Evolutionary conservation across 30 jellyfish, hydroid and myxozoan species (phyloP), one percentile per base, ranked within the genome.

Genomic region (Euphysa ruthae): DNA sequence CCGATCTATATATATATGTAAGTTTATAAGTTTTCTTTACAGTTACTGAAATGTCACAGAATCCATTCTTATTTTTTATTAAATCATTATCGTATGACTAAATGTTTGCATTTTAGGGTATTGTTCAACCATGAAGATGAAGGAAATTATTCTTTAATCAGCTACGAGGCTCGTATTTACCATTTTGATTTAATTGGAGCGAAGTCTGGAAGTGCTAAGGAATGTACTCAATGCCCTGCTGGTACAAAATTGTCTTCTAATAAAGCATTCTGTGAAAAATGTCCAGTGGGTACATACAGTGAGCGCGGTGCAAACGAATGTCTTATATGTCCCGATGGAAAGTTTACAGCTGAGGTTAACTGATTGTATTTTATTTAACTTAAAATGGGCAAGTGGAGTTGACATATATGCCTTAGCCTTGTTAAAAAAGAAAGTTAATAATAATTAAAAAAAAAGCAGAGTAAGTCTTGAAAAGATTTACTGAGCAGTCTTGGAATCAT

Each of bases 201-300:
- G 4, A 63, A 19, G 33, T 49, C 35, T n/a, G 94, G 94, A 14
- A 38, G 69, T 32, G 86, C 94, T 2, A 61, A 62, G 30, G 19
- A 38, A 15, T 86, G 96, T 58, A 35, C 49, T 21, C 50, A 28
- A 42, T 86, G 96, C 55, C 72, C 81, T 32, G 56, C 82, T 27
- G 96, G 96, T 32, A 58, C 87, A 18, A 58, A 51, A 38, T 71
- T 85, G 31, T 23, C 95, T 6, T 26, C 32, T 30, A 82, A 68
- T 49, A 72, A 79, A 4, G 23, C 83, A 7, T 33, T 73, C 7
- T 86, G 96, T 34, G 87, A 30, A 30, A 71, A 78, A 27, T 86
- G 96, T 51, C 94, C 93, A 2, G 54, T 46, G 51, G 96, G 96
- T 6, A 82, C 84, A 26, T 86, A 10, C 79, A 86, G 96, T 51